Base-by-base conservation (phyloP, 2,888 invertebrate genomes). In the Trimorus sp. region DNA sequence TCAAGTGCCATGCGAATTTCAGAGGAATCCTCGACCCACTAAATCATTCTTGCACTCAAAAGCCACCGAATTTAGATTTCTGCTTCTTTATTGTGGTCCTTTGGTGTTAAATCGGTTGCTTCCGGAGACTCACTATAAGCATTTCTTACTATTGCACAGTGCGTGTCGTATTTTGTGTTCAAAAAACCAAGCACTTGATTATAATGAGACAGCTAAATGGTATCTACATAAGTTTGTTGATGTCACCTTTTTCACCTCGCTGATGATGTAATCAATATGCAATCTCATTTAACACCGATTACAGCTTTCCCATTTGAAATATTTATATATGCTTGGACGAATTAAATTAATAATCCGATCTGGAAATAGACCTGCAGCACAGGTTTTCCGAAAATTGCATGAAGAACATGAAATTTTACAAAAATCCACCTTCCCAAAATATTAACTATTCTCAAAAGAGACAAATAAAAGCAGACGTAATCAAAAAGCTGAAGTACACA, bases 61-160 rank as follows among this genome's bases (percentile, higher is more conserved):
- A 58, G 76, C 71, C 11, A 66, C 80, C 0, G 76, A 80, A 12
- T 76, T 81, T 38, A 51, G 68, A 1, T 77, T 73, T 59, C 68
- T 76, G 38, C 59, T 75, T 38, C 49, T 73, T 12, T 73, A 73
- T n/a, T 73, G 73, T 36, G 73, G 66, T 6, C 53, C 76, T 45
- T 14, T 68, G 45, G 68, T 76, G 7, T 15, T 74, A 85, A 87
- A 38, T 89, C 90, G 78, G 84, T 88, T 2, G 89, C 90, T 75
- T 89, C 90, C 8, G n/a, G 48, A 63, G 45, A 54, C 54, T 3
- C n/a, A 56, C 16, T 70, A 69, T 38, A 63, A 63, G 15, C 51
- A 70, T 42, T 81, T 81, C 58, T 60, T 76, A 40, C 49, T 81
- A 7, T 54, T 81, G 60, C 76, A 76, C 62, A 70, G 54, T 9